A percentile compares a stretch with the other conserved stretches of the same genome.
phyloP scores from a whole-genome alignment of 2,113 vertebrate species.

The human (Homo sapiens) region DNA sequence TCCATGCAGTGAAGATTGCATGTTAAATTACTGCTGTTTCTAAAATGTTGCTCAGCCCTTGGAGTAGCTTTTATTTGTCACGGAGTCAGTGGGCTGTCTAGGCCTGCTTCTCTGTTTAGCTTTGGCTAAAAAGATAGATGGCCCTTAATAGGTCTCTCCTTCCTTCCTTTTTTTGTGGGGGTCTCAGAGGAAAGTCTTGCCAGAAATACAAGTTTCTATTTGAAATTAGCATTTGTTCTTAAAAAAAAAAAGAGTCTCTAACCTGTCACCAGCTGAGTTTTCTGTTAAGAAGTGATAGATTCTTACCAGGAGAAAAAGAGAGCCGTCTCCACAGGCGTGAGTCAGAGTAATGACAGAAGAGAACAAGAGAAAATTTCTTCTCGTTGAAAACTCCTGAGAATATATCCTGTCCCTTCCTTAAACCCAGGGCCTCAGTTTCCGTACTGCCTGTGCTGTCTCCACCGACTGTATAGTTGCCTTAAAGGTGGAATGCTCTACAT shows the following conservation, averaged over 20 bases:
- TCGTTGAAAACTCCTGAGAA: background rate
- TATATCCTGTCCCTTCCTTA: background rate
- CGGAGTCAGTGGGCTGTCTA: background rate
- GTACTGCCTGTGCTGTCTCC: background rate
- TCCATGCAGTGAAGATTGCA: background rate
- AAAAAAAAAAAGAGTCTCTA: background rate
- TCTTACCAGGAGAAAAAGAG: background rate
- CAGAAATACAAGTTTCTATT: background rate
- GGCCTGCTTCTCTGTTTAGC: background rate
- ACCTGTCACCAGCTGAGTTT: background rate
- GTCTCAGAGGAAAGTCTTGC: background rate
- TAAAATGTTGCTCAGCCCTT: background rate
- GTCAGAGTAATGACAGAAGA: slow-evolving; percentile 19
- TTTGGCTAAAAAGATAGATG: background rate
- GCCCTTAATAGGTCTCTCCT: background rate
- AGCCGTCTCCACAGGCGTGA: background rate
- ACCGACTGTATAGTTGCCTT: rapidly evolving
- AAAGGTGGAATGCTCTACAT: background rate
- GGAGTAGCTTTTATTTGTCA: slow-evolving; percentile 25
- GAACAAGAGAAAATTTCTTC: background rate
- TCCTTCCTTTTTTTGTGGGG: background rate
- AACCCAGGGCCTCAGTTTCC: background rate
- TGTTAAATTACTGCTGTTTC: background rate
- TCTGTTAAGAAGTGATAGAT: background rate
- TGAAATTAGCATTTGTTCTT: slow-evolving; percentile 19